Evolutionary conservation across 2,797 vertebrate genomes (phyloP), one percentile per base, ranked within the genome.

Genomic region (Pitangus sulphuratus): DNA sequence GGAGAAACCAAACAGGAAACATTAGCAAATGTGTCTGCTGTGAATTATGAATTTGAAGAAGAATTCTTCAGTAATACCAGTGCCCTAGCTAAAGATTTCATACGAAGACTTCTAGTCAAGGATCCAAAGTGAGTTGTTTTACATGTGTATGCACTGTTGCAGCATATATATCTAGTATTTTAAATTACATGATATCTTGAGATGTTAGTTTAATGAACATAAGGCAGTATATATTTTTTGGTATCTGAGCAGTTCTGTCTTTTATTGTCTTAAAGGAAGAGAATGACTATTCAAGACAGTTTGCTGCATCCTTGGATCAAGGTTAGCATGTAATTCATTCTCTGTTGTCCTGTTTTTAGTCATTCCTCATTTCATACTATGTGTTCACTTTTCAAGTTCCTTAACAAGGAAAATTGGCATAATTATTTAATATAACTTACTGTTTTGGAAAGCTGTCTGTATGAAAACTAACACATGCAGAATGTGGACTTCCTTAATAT

Each of bases 1-100:
- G 99, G 99, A 42, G 99, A 99, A 96, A 99, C 98, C 96, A 99
- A 99, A 93, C 99, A 99, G 97, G 99, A 99, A 98, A 99, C 99
- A 0, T 96, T 99, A 97, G 99, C 99, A 81, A 99, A 99, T 65
- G 99, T 99, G 81, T 99, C 99, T 18, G 99, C 99, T 14, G 99
- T 99, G 87, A 99, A 99, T 97, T 99, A 99, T 5, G 98, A 99
- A 22, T 99, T 99, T 72, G 99, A 99, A 28, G 99, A 99, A 81
- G 99, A 99, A 95, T 99, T 98, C 97, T 99, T 99, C 98, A 99
- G 98, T 97, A 98, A 97, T 96, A 99, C 99, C 89, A 99, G 99
- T 97, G 81, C 91, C 87, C 98, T 99, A 97, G 99, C 99, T 98
- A 99, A 99, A 99, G 99, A 99, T 97, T 99, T 99, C 95, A 99